Conservation (phyloP, 2,113 vertebrate species). For the Erythrolamprus reginae region DNA sequence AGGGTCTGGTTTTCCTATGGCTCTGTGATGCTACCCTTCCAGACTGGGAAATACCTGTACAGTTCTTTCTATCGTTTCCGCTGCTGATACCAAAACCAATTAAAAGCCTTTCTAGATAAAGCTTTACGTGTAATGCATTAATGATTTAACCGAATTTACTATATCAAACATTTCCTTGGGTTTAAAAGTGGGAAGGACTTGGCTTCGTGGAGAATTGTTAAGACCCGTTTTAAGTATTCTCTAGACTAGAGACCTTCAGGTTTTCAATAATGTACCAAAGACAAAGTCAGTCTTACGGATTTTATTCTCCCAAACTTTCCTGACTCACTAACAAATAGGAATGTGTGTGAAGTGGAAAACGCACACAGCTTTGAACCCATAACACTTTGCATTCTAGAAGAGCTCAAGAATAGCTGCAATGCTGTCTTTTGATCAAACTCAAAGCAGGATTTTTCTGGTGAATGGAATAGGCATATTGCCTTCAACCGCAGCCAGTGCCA, state of each 20-base stretch:
- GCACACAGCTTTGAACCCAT: neutral
- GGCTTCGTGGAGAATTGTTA: neutral
- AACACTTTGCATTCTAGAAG: neutral
- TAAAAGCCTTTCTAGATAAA: neutral
- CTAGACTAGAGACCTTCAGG: neutral
- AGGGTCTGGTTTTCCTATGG: neutral
- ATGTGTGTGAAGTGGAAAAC: neutral
- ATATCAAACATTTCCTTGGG: neutral
- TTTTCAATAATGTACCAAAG: neutral
- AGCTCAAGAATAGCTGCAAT: neutral
- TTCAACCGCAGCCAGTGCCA: neutral
- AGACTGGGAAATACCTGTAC: neutral
- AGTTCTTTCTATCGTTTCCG: neutral
- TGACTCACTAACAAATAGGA: neutral
- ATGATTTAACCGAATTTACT: neutral
- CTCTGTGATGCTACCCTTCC: slow-evolving; percentile 10
- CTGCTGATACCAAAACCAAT: slow-evolving; percentile 48
- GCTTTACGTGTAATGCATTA: neutral
- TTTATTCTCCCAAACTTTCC: neutral
- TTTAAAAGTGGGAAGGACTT: neutral
- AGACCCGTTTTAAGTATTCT: neutral
- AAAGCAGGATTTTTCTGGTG: neutral
- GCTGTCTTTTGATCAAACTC: neutral
- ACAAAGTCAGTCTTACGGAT: neutral
- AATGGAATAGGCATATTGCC: neutral